Evolutionary conservation across 1,140 invertebrate genomes (phyloP).

Genomic region (Odontomachus brunneus): DNA sequence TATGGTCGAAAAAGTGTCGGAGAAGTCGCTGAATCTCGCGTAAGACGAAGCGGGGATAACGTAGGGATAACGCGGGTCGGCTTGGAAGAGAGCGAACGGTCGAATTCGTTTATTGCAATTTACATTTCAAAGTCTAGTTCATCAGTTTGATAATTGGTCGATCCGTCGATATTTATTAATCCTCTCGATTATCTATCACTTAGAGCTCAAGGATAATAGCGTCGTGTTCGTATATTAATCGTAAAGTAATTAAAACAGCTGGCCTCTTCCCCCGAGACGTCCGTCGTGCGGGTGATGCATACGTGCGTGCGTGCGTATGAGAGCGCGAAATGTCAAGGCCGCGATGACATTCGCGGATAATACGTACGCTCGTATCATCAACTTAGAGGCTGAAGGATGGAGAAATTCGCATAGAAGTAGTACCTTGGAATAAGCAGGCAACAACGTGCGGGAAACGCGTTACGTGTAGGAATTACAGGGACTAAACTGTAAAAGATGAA

Average conservation of each 20-base stretch:
- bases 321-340: slow-evolving; percentile 68
- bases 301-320: slow-evolving; percentile 6
- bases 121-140: no score
- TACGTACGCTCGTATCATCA: slow-evolving; percentile 3
- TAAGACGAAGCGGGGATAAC: neutral
- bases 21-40: neutral
- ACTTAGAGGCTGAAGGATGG: slow-evolving; percentile 1
- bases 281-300: neutral
- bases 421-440: neutral
- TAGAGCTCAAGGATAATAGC: slow-evolving; percentile 15
- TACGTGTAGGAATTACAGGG: no score
- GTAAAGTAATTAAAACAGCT: slow-evolving; percentile 21
- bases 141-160: no score
- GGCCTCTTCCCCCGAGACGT: slow-evolving; percentile 3
- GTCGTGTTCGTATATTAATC: slow-evolving; percentile 21
- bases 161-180: no score
- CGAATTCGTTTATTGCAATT: no score
- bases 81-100: no score
- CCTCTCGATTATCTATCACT: neutral
- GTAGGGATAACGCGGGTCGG: no score
- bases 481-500: neutral
- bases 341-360: slow-evolving; percentile 32
- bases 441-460: no score
- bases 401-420: neutral
- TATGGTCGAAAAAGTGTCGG: neutral